These are phyloP conservation scores for Pongo abelii DNA, from an alignment of 2,113 vertebrate species.

Conservation along the genomic window DNA sequence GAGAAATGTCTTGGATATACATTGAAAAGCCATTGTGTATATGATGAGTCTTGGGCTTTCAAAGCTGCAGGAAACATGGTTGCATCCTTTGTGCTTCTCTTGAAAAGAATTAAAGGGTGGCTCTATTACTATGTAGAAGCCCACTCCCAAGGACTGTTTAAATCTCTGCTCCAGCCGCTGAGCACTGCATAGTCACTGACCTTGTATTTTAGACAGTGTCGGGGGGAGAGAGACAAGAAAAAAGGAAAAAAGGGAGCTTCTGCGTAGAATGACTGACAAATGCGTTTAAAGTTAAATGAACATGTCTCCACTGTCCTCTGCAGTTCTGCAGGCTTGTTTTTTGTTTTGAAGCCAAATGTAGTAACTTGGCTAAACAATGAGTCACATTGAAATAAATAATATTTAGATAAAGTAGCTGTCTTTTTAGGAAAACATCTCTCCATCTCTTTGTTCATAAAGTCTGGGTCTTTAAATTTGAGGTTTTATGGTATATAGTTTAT, in stretches of 20 bases:
- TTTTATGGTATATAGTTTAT: constrained; percentile 15
- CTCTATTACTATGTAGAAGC: constrained; percentile 18
- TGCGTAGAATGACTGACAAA: neutral
- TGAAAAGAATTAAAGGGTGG: constrained; percentile 45
- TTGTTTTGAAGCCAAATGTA: constrained; percentile 63
- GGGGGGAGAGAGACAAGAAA: neutral
- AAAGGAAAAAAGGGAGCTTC: neutral
- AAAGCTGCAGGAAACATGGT: neutral
- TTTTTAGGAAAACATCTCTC: constrained; percentile 51
- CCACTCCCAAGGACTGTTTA: neutral
- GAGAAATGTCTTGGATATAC: constrained; percentile 12
- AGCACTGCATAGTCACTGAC: constrained; percentile 24
- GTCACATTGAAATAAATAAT: constrained; percentile 53
- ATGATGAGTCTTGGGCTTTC: neutral
- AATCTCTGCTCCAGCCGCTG: constrained; percentile 36
- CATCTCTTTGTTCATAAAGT: constrained; percentile 35
- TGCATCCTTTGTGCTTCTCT: neutral
- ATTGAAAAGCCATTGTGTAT: neutral
- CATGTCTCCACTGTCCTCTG: neutral
- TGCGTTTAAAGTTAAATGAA: constrained; percentile 22
- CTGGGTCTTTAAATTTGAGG: constrained; percentile 29
- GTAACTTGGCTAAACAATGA: constrained; percentile 49
- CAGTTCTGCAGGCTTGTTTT: constrained; percentile 41
- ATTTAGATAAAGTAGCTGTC: constrained; percentile 65
- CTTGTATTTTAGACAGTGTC: neutral